phyloP scores from a whole-genome alignment of 2,888 invertebrate genomes.

The Nomada ferruginata region DNA sequence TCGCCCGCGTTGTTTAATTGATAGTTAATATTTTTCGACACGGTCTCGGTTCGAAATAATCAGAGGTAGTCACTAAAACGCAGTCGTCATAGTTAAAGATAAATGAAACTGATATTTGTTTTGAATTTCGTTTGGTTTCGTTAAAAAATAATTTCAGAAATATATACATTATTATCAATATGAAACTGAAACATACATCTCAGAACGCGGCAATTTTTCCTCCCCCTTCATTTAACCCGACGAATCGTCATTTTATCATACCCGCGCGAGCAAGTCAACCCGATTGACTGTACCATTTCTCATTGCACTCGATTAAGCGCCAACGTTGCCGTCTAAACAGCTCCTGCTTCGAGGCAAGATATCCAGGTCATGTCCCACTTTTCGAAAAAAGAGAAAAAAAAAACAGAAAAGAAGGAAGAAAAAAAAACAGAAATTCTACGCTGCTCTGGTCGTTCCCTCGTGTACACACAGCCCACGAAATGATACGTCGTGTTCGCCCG shows the following conservation, averaged over 20 bases:
- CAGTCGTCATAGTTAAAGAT: too few relatives aligned
- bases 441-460: not conserved
- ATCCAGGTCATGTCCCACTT: constrained; percentile 31
- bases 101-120: too few relatives aligned
- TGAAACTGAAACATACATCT: not conserved
- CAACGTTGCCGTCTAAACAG: constrained; percentile 14
- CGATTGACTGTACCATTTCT: not conserved
- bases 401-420: too few relatives aligned
- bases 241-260: constrained; percentile 3
- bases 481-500: constrained; percentile 36
- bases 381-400: not conserved
- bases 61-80: not conserved
- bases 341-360: not conserved
- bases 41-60: not conserved
- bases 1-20: not conserved
- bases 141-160: too few relatives aligned
- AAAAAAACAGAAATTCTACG: too few relatives aligned
- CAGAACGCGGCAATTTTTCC: constrained; percentile 5
- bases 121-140: too few relatives aligned
- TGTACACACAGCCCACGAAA: constrained; percentile 11
- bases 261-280: not conserved
- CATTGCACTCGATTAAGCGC: constrained; percentile 18
- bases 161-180: too few relatives aligned
- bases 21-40: constrained; percentile 4
- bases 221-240: constrained; percentile 17